phyloP scores from a whole-genome alignment of 2,797 vertebrate genomes.

The Intellagama lesueurii region DNA sequence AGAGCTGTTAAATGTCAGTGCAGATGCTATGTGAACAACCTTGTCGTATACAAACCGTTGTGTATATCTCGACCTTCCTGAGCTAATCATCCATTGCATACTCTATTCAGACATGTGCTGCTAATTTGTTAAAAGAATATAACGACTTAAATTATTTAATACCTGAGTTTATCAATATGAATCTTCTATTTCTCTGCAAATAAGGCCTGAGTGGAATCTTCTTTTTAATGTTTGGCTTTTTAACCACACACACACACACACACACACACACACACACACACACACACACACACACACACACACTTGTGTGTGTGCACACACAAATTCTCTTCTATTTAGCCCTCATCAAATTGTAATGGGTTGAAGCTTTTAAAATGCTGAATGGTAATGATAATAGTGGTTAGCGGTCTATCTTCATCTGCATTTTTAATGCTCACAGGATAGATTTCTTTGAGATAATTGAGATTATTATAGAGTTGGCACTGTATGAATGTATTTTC shows the following conservation, averaged over 20 bases:
- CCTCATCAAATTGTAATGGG: constrained; percentile 51
- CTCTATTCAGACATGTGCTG: constrained; percentile 33
- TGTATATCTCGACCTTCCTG: constrained; percentile 45
- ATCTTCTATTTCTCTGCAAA: constrained; percentile 49
- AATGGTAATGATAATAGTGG: constrained; percentile 57
- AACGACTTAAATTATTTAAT: constrained; percentile 65
- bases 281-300: background rate
- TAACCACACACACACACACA: constrained; percentile 38
- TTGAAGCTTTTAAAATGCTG: constrained; percentile 62
- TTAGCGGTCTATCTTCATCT: constrained; percentile 60
- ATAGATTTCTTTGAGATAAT: constrained; percentile 66
- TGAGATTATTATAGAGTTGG: constrained; percentile 58
- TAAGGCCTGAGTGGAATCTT: constrained; percentile 24
- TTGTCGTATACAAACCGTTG: constrained; percentile 22
- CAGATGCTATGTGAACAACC: constrained; percentile 44
- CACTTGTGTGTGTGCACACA: background rate
- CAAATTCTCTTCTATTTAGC: constrained; percentile 51
- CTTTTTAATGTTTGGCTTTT: constrained; percentile 56
- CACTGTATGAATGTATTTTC: constrained; percentile 61
- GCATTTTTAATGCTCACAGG: constrained; percentile 58
- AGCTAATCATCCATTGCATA: constrained; percentile 34
- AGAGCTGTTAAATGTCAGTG: constrained; percentile 52
- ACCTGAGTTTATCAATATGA: constrained; percentile 48
- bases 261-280: constrained; percentile 25
- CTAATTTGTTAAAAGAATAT: constrained; percentile 66